Evolutionary conservation across 2,113 vertebrate genomes (phyloP), one percentile per base, ranked within the genome.

Genomic region (Eudyptes chrysolophus): DNA sequence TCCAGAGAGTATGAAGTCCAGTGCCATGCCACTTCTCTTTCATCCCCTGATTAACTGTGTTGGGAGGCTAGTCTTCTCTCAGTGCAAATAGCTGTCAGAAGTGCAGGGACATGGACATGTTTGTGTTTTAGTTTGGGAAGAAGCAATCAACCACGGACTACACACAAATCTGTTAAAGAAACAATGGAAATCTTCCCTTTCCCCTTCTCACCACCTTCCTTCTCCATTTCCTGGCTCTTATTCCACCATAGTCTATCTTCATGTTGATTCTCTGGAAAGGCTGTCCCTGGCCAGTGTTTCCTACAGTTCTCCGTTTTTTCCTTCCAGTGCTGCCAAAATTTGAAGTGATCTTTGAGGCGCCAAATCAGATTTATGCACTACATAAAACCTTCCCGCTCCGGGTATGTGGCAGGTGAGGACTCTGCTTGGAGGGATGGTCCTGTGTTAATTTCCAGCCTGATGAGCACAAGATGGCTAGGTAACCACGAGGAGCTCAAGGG

Each of bases 401-500:
- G 11, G 20, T 97, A 9, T 97, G 97, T 83, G 97, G 92, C 95
- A 97, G 95, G 97, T 98, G 71, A 98, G 96, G 36, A 74, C 48
- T 68, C 48, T 82, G 32, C 42, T 21, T 48, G 58, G 52, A 70
- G 19, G 36, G 8, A 7, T 40, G 68, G 20, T 8, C 46, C 17
- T 51, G 10, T 78, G 44, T 27, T 85, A 22, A 69, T 22, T 77
- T 87, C 36, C 54, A 40, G n/a, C 52, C 58, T 48, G 66, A 49
- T 26, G 40, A 65, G 69, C 34, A 54, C 11, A 42, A 51, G 20
- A 8, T 38, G 30, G 36, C 38, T 49, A 14, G 29, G 17, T 62
- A 66, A 80, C 36, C 30, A 6, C 19, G 54, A 84, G 55, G 4
- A 78, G 11, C 46, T 83, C 64, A 17, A 34, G 58, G 22, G 27